Percentiles rank a stretch among this genome's conserved stretches.
Conservation (phyloP, 2,797 vertebrate genomes). For the Bufotes viridis region DNA sequence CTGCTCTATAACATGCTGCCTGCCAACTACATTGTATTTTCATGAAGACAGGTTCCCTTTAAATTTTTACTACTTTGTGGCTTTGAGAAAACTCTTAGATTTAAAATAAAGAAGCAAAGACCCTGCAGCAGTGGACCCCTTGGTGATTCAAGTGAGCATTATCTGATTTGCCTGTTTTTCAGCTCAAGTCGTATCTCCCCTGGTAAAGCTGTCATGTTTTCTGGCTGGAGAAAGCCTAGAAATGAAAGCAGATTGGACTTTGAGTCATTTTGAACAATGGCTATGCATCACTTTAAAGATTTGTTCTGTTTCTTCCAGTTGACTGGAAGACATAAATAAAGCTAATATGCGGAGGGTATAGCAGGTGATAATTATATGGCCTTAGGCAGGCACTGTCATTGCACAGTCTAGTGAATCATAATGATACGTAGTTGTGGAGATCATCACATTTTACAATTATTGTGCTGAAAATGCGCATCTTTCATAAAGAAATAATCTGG, state of each 20-base stretch:
- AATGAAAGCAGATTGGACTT: conserved; percentile 26
- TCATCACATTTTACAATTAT: conserved; percentile 48
- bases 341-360: conserved; percentile 48
- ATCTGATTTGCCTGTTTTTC: conserved; percentile 4
- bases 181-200: conserved; percentile 15
- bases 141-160: background rate
- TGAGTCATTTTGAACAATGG: conserved; percentile 23
- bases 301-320: conserved; percentile 35
- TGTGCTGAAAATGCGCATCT: conserved; percentile 45
- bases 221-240: conserved; percentile 17
- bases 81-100: background rate
- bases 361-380: conserved; percentile 57
- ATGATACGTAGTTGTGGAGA: conserved; percentile 31
- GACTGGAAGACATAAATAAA: conserved; percentile 52
- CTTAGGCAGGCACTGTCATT: conserved; percentile 51
- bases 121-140: background rate
- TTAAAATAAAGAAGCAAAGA: background rate
- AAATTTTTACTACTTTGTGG: background rate
- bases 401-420: conserved; percentile 53
- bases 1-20: background rate
- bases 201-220: conserved; percentile 37
- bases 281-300: conserved; percentile 29
- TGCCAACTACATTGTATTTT: no score
- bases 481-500: conserved; percentile 36
- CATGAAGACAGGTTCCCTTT: background rate